phyloP scores from a whole-genome alignment of 2,113 vertebrate genomes.

The Ceyx cyanopectus region DNA sequence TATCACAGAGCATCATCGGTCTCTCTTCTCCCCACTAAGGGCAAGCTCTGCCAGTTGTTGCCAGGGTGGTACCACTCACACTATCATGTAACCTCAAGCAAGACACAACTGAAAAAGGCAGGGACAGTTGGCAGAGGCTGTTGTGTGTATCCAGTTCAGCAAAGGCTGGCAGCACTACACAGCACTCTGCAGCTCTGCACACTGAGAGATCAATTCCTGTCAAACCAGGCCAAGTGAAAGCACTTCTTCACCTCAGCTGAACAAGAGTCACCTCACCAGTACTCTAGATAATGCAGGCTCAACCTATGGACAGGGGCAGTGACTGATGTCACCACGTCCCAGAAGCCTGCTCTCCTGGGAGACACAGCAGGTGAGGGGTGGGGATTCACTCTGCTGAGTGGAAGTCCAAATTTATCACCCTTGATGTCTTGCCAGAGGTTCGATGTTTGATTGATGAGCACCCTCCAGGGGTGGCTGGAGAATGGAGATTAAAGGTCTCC shows the following conservation, averaged over 20 bases:
- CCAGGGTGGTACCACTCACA: background rate
- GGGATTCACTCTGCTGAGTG: background rate
- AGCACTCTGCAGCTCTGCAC: background rate
- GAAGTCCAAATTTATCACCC: constrained; percentile 2
- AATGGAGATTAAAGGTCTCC: background rate
- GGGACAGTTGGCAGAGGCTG: background rate
- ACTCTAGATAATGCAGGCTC: background rate
- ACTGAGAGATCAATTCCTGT: background rate
- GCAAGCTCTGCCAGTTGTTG: background rate
- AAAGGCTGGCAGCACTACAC: background rate
- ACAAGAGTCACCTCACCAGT: background rate
- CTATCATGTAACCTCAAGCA: background rate
- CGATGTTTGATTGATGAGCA: background rate
- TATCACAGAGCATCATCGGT: background rate
- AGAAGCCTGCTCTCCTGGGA: background rate
- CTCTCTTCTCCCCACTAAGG: background rate
- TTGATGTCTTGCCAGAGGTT: background rate
- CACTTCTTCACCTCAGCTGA: background rate
- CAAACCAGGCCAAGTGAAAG: background rate
- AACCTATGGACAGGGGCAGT: background rate
- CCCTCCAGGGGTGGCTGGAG: background rate
- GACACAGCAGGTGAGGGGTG: background rate
- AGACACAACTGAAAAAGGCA: background rate
- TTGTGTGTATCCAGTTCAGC: background rate
- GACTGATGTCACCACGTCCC: background rate